Conservation (phyloP, 2,797 vertebrate species). For the Siniperca obscura region DNA sequence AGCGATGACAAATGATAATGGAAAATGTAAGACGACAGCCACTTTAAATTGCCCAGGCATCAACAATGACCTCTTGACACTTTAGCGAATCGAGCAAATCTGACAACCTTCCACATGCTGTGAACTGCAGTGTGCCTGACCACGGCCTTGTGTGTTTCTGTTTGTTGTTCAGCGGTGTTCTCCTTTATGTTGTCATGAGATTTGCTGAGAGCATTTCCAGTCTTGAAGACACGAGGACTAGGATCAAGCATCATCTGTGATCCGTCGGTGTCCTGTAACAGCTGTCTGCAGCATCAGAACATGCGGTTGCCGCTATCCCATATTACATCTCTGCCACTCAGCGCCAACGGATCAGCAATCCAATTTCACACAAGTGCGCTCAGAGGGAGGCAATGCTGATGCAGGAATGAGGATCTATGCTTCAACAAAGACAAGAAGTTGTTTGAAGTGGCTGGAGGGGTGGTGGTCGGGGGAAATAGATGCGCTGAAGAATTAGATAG, state of each 20-base stretch:
- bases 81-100: constrained; percentile 47
- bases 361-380: constrained; percentile 86
- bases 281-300: constrained; percentile 72
- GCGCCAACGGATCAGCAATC: constrained; percentile 84
- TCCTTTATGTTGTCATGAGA: constrained; percentile 59
- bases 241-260: constrained; percentile 67
- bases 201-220: constrained; percentile 57
- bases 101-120: constrained; percentile 21
- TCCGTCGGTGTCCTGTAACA: constrained; percentile 72
- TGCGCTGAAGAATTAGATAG: constrained; percentile 40
- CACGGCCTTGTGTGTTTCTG: constrained; percentile 2
- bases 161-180: constrained; percentile 28
- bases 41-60: constrained; percentile 57
- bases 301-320: constrained; percentile 72
- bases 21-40: constrained; percentile 68
- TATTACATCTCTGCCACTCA: constrained; percentile 84
- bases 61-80: constrained; percentile 58
- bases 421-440: constrained; percentile 73
- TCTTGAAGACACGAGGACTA: constrained; percentile 54
- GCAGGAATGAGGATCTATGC: constrained; percentile 72
- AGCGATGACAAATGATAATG: constrained; percentile 54
- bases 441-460: constrained; percentile 65
- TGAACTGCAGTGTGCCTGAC: neutral
- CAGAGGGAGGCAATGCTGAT: constrained; percentile 68
- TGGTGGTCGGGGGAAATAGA: constrained; percentile 19